Percentiles rank a stretch among this genome's conserved stretches.
Evolutionary conservation across 2,797 vertebrate genomes (phyloP).

Genomic region (Taeniopygia guttata): DNA sequence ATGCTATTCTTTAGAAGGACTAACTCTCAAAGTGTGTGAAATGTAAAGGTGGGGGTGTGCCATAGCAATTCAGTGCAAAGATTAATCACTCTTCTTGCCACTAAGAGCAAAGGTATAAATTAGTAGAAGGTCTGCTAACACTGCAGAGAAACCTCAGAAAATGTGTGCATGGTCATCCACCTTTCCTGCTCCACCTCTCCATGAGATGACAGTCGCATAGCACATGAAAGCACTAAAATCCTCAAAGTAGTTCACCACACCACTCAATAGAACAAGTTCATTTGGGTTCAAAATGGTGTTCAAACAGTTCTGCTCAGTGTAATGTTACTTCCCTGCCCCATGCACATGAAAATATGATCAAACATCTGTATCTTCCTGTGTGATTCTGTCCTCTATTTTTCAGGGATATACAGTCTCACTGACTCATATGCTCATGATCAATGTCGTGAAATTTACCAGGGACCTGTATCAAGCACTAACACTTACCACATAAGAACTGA

Average conservation of each 20-base stretch:
- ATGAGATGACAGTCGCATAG: not conserved
- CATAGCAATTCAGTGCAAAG: not conserved
- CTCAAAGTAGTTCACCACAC: not conserved
- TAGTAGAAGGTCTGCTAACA: not conserved
- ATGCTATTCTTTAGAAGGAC: not conserved
- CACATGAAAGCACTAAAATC: not conserved
- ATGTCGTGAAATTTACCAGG: not conserved
- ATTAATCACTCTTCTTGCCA: not conserved
- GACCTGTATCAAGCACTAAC: not conserved
- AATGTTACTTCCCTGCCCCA: not conserved
- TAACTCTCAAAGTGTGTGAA: not conserved
- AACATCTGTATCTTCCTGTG: not conserved
- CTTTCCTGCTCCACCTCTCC: not conserved
- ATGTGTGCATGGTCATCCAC: not conserved
- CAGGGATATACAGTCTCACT: not conserved
- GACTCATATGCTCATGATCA: not conserved
- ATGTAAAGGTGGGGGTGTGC: not conserved
- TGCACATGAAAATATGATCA: not conserved
- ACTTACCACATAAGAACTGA: not conserved
- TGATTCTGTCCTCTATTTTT: not conserved
- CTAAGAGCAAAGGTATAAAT: not conserved
- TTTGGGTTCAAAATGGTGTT: not conserved
- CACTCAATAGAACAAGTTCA: not conserved
- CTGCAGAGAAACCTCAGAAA: not conserved
- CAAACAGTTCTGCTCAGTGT: not conserved